A percentile compares a stretch with the other conserved stretches of the same genome.
These are phyloP conservation scores for Lepisosteus oculatus DNA, from an alignment of 2,113 vertebrate species.

Conservation along the genomic window DNA sequence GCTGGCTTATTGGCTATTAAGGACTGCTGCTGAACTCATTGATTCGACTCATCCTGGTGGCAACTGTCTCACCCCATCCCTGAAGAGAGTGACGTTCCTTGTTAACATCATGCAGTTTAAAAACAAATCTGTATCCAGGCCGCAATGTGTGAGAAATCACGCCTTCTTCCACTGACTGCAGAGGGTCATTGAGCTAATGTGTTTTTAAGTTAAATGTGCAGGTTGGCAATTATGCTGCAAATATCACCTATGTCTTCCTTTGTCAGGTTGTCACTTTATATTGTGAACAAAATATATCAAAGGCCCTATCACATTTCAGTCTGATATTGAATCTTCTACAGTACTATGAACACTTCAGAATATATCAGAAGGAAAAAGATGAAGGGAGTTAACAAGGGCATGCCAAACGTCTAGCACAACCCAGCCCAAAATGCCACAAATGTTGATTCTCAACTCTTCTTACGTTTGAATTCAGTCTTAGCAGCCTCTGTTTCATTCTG, in stretches of 20 bases:
- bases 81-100: slow-evolving; percentile 8
- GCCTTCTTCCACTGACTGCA: background rate
- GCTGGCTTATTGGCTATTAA: background rate
- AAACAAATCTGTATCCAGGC: background rate
- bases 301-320: slow-evolving; percentile 14
- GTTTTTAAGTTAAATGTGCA: slow-evolving; percentile 20
- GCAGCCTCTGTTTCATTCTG: background rate
- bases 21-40: background rate
- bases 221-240: slow-evolving; percentile 11
- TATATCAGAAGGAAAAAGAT: slow-evolving; percentile 4
- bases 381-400: slow-evolving; percentile 8
- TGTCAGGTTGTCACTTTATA: slow-evolving; percentile 15
- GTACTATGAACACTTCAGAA: slow-evolving; percentile 12
- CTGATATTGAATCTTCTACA: slow-evolving; percentile 14
- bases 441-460: background rate
- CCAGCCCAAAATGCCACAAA: background rate
- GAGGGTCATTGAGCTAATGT: slow-evolving; percentile 13
- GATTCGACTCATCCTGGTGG: slow-evolving; percentile 1
- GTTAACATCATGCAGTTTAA: background rate
- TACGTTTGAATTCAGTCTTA: background rate
- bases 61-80: slow-evolving; percentile 5
- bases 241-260: slow-evolving; percentile 5
- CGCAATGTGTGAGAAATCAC: background rate
- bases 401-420: slow-evolving; percentile 6
- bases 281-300: slow-evolving; percentile 21